These are phyloP conservation scores for Trachemys scripta DNA, from an alignment of 2,113 vertebrate species.

Conservation along the genomic window DNA sequence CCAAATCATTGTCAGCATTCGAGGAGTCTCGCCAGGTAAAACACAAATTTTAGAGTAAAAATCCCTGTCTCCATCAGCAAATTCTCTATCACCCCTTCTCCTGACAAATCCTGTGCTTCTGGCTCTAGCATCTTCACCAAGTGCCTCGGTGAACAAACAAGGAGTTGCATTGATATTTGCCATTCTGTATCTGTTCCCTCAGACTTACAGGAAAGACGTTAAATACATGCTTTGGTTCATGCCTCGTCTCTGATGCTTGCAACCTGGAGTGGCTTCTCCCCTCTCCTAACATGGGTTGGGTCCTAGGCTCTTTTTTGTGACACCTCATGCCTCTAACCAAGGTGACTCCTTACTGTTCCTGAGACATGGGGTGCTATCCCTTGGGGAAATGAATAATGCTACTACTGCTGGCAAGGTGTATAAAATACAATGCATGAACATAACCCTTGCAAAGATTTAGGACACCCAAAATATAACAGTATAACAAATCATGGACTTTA, in stretches of 20 bases:
- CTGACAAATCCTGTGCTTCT: neutral
- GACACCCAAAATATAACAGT: neutral
- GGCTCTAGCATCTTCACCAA: neutral
- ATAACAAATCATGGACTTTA: neutral
- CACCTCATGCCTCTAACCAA: neutral
- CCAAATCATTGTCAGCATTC: fast-evolving
- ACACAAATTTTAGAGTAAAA: constrained; percentile 14
- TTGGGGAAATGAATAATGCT: neutral
- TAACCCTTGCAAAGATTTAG: neutral
- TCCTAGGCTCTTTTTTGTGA: neutral
- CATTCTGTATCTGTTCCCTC: neutral
- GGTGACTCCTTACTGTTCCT: neutral
- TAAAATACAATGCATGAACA: neutral
- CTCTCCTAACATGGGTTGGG: neutral
- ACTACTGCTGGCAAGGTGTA: neutral
- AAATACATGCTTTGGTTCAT: neutral
- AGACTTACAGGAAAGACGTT: neutral
- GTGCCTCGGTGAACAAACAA: neutral
- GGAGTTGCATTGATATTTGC: fast-evolving
- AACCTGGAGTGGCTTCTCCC: neutral
- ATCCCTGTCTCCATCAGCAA: neutral
- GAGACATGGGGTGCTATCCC: neutral
- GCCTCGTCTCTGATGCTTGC: neutral
- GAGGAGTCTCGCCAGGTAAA: fast-evolving
- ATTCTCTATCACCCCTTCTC: neutral